These are phyloP conservation scores for Phrynocephalus forsythii DNA, from an alignment of 2,797 vertebrate genomes.

Conservation along the genomic window DNA sequence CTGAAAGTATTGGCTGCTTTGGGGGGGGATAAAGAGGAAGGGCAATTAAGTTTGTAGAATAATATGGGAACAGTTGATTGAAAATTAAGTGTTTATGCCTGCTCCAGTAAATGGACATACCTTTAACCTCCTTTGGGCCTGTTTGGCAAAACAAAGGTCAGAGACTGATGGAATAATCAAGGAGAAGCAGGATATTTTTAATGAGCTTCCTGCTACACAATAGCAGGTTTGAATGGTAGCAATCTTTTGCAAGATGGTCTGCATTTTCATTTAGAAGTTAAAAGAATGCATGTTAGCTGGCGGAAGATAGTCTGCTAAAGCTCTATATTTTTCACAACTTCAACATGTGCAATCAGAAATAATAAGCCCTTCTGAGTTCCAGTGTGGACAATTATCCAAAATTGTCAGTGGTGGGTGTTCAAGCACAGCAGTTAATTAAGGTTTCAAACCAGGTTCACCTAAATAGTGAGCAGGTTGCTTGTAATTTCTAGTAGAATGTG, in stretches of 20 bases:
- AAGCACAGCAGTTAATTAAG: constrained; percentile 1
- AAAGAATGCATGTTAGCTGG: neutral
- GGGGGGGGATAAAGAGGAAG: too few relatives aligned
- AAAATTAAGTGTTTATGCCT: too few relatives aligned
- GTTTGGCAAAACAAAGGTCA: neutral
- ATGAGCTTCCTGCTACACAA: neutral
- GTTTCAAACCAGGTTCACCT: neutral
- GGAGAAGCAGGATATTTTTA: neutral
- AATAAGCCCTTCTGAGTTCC: neutral
- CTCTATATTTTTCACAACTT: neutral
- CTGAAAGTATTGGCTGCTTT: too few relatives aligned
- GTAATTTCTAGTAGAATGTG: neutral
- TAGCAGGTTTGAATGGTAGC: neutral
- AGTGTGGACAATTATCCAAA: neutral
- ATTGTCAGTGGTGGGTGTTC: neutral
- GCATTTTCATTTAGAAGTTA: neutral
- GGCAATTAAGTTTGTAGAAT: too few relatives aligned
- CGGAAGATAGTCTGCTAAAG: neutral
- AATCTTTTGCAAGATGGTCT: neutral
- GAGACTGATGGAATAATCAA: neutral
- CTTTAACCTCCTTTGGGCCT: neutral
- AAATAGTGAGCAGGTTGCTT: neutral
- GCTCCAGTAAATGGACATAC: too few relatives aligned
- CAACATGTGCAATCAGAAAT: neutral
- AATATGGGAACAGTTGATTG: too few relatives aligned